Conservation (phyloP, 1,140 invertebrate genomes). For the Anthonomus grandis region DNA sequence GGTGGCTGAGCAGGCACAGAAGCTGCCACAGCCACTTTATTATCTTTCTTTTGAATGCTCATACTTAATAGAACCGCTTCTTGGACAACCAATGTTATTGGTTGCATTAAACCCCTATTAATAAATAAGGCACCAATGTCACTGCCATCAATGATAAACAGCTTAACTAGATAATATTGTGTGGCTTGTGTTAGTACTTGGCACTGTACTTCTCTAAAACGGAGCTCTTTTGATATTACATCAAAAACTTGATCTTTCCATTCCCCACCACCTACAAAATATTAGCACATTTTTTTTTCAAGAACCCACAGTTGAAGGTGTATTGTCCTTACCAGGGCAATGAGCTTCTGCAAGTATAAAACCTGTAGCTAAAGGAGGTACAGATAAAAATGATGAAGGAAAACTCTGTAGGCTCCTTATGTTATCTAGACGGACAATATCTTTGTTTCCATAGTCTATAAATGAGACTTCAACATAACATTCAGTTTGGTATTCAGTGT, state of each 20-base stretch:
- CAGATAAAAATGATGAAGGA: slow-evolving; percentile 51
- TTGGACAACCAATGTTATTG: slow-evolving; percentile 34
- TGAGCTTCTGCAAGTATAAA: slow-evolving; percentile 55
- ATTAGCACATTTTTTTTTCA: no score
- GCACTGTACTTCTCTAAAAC: slow-evolving; percentile 35
- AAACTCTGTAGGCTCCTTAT: slow-evolving; percentile 56
- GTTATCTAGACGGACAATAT: slow-evolving; percentile 53
- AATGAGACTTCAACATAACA: slow-evolving; percentile 62
- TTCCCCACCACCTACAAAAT: slow-evolving; percentile 31
- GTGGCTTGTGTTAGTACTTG: slow-evolving; percentile 32
- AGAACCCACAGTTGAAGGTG: no score
- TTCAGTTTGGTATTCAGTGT: no score
- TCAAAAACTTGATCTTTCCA: slow-evolving; percentile 37
- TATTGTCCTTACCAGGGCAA: slow-evolving; percentile 22
- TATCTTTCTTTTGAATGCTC: slow-evolving; percentile 22
- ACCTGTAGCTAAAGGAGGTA: slow-evolving; percentile 55
- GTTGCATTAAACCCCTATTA: slow-evolving; percentile 31
- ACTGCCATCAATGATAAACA: slow-evolving; percentile 26
- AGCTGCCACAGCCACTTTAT: slow-evolving; percentile 11
- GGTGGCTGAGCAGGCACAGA: slow-evolving; percentile 15
- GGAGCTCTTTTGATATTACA: slow-evolving; percentile 35
- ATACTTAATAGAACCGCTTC: slow-evolving; percentile 37
- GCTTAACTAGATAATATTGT: slow-evolving; percentile 31
- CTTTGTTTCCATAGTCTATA: slow-evolving; percentile 68
- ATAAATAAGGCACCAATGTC: slow-evolving; percentile 31